Conservation (phyloP, 2,113 vertebrate species). For the Centropristis striata region DNA sequence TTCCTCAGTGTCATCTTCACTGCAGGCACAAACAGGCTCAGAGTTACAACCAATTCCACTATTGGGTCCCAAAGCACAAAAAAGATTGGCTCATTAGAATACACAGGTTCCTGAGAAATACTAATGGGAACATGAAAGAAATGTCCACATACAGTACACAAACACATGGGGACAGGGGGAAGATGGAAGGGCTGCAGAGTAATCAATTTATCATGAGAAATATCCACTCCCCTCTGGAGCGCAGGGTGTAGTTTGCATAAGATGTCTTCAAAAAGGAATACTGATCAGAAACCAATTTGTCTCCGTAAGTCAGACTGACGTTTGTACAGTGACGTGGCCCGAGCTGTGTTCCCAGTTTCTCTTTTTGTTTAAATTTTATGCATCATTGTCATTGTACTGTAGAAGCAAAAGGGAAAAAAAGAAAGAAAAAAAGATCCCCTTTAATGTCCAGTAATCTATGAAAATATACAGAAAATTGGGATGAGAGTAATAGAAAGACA, state of each 20-base stretch:
- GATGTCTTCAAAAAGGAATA: slow-evolving; percentile 44
- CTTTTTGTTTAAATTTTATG: slow-evolving; percentile 41
- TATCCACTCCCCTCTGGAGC: slow-evolving; percentile 34
- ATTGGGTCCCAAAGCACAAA: slow-evolving; percentile 6
- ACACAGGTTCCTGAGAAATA: slow-evolving; percentile 23
- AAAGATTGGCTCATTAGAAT: slow-evolving; percentile 27
- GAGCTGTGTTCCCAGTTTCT: slow-evolving; percentile 41
- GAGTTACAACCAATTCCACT: slow-evolving; percentile 29
- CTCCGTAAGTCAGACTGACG: slow-evolving; percentile 54
- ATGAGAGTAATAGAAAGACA: not conserved
- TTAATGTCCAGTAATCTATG: slow-evolving; percentile 19
- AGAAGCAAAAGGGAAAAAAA: slow-evolving; percentile 11
- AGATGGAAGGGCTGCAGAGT: slow-evolving; percentile 31
- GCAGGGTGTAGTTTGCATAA: slow-evolving; percentile 30
- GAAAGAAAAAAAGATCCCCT: slow-evolving; percentile 1
- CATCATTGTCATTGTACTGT: slow-evolving; percentile 30
- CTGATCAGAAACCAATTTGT: slow-evolving; percentile 65
- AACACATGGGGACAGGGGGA: slow-evolving; percentile 29
- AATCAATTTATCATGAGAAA: slow-evolving; percentile 52
- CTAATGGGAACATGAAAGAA: slow-evolving; percentile 11
- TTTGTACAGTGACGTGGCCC: slow-evolving; percentile 58
- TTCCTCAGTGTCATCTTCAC: slow-evolving; percentile 28
- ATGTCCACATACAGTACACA: slow-evolving; percentile 26
- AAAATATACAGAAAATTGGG: slow-evolving; percentile 1
- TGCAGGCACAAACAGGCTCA: slow-evolving; percentile 22